Evolutionary conservation across 2,113 vertebrate species (phyloP).

Genomic region (Apeltes quadracus): DNA sequence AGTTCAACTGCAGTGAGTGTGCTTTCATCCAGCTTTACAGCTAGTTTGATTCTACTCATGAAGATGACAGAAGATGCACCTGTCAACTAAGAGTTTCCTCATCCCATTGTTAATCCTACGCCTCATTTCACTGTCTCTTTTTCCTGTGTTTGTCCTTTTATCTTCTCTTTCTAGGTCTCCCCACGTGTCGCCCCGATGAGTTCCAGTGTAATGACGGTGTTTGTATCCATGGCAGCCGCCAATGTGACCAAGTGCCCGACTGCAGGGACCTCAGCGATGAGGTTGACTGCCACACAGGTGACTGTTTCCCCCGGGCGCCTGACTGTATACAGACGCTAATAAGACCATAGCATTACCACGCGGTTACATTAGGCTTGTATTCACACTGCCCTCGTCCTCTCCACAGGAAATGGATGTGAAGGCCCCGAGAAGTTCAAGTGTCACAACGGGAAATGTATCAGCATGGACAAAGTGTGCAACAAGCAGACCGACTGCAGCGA

Average conservation of each 20-base stretch:
- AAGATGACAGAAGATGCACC: neutral
- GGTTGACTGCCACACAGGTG: slow-evolving; percentile 80
- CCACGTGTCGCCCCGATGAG: slow-evolving; percentile 82
- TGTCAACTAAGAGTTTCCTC: neutral
- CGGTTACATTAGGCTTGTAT: neutral
- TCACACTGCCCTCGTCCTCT: neutral
- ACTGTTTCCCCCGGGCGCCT: slow-evolving; percentile 24
- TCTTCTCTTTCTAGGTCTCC: slow-evolving; percentile 62
- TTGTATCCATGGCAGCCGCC: slow-evolving; percentile 84
- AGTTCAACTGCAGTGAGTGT: slow-evolving; percentile 85
- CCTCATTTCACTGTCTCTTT: neutral
- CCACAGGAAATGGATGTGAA: slow-evolving; percentile 80
- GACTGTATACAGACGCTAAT: neutral
- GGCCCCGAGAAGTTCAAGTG: slow-evolving; percentile 83
- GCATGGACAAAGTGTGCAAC: slow-evolving; percentile 84
- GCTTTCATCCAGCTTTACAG: neutral
- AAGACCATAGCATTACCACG: no score
- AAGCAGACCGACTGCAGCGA: slow-evolving; percentile 81
- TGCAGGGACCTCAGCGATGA: slow-evolving; percentile 88
- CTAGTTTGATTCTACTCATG: no score
- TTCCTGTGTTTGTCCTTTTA: neutral
- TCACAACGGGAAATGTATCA: slow-evolving; percentile 86
- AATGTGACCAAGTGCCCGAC: slow-evolving; percentile 81
- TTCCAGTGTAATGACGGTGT: slow-evolving; percentile 84
- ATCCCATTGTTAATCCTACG: neutral